Conservation (phyloP, 2,113 vertebrate genomes). For the Cyprinodon brontotheroides region DNA sequence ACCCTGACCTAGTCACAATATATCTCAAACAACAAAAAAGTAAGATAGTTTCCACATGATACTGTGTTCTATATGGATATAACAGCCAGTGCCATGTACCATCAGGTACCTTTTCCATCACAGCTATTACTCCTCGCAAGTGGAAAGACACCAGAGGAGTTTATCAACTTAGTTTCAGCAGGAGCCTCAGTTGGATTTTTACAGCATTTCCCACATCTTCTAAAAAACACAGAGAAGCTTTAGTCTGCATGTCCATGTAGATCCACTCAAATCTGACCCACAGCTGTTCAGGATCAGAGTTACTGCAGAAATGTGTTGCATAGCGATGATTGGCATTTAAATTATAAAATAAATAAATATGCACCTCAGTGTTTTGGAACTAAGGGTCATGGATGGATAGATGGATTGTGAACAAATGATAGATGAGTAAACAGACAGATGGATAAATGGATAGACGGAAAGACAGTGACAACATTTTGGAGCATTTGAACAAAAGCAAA, state of each 20-base stretch:
- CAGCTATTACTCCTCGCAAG: conserved; percentile 18
- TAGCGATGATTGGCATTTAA: too few species aligned
- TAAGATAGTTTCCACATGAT: background rate
- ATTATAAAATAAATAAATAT: too few species aligned
- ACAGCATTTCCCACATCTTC: background rate
- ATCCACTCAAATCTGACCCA: background rate
- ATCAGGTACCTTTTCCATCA: conserved; percentile 9
- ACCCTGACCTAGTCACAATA: background rate
- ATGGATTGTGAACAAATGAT: too few species aligned
- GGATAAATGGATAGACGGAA: background rate
- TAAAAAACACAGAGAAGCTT: conserved; percentile 6
- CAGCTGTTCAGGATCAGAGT: background rate
- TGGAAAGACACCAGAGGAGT: conserved; percentile 22
- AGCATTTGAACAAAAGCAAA: background rate
- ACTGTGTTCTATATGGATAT: conserved; percentile 8
- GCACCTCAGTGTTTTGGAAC: background rate
- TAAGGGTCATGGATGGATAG: background rate
- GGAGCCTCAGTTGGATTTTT: background rate
- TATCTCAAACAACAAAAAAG: background rate
- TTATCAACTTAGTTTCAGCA: background rate
- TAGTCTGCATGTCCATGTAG: background rate
- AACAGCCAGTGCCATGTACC: conserved; percentile 9
- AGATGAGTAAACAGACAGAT: background rate
- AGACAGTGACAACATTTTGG: too few species aligned
- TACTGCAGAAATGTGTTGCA: too few species aligned